Percentiles rank a stretch among this genome's conserved stretches.
phyloP scores from a whole-genome alignment of 2,888 invertebrate genomes.

The Xestia rhomboidea region DNA sequence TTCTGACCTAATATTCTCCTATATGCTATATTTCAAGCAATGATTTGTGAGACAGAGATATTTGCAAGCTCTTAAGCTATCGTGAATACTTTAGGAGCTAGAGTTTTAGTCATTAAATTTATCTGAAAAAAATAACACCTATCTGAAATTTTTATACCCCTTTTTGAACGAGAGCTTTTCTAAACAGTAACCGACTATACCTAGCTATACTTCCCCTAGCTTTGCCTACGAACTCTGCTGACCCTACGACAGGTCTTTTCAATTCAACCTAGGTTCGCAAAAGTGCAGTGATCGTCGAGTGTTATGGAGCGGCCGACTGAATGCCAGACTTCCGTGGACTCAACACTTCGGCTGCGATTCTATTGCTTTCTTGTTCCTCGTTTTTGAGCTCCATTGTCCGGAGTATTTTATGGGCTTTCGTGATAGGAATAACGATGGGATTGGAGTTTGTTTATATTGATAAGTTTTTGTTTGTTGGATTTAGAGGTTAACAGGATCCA shows the following conservation, averaged over 20 bases:
- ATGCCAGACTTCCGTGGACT: conserved; percentile 75
- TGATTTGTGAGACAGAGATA: not conserved
- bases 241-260: conserved; percentile 8
- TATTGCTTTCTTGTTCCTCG: conserved; percentile 64
- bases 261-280: conserved; percentile 48
- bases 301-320: conserved; percentile 72
- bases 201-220: not conserved
- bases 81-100: too few species aligned
- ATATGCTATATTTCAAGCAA: not conserved
- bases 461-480: not conserved
- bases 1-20: not conserved
- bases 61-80: not conserved
- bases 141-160: not conserved
- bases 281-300: conserved; percentile 66
- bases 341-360: conserved; percentile 70
- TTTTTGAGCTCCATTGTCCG: conserved; percentile 53
- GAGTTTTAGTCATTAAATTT: not conserved
- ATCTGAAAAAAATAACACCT: not conserved
- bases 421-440: conserved; percentile 27
- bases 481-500: too few species aligned
- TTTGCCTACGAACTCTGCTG: not conserved
- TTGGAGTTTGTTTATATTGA: conserved; percentile 7
- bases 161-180: not conserved
- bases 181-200: not conserved
- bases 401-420: conserved; percentile 53